Conservation (phyloP, 2,888 invertebrate species). For the Drosophila birchii region DNA sequence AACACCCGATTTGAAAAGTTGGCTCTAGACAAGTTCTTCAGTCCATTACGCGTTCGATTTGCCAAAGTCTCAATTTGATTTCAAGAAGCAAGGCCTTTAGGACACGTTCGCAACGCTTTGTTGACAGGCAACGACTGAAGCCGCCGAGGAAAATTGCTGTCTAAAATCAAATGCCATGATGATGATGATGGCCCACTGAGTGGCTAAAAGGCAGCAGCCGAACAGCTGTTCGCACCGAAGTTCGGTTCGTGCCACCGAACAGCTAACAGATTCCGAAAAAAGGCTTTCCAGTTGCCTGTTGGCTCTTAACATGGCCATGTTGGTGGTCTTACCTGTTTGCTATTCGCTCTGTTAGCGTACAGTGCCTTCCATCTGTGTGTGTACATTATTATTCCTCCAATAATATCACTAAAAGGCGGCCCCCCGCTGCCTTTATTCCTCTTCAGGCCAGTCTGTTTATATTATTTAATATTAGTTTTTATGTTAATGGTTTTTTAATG, state of each 20-base stretch:
- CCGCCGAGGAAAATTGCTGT: constrained; percentile 70
- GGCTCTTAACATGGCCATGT: constrained; percentile 20
- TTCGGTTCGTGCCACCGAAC: constrained; percentile 13
- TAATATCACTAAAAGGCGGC: constrained; percentile 2
- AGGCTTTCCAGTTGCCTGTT: constrained; percentile 30
- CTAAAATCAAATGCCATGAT: constrained; percentile 70
- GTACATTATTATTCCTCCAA: constrained; percentile 1
- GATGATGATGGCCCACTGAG: constrained; percentile 57
- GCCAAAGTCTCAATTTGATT: constrained; percentile 3
- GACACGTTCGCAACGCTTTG: constrained; percentile 71
- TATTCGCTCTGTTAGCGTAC: constrained; percentile 25
- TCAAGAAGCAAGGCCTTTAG: constrained; percentile 25
- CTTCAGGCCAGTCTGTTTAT: constrained; percentile 28
- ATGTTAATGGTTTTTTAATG: constrained; percentile 46
- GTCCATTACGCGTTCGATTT: constrained; percentile 23
- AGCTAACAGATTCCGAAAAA: constrained; percentile 28
- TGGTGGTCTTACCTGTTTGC: constrained; percentile 45
- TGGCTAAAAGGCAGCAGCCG: constrained; percentile 34
- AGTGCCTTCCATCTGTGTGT: constrained; percentile 10
- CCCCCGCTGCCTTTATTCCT: constrained; percentile 25
- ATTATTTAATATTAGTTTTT: constrained; percentile 53
- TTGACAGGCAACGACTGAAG: constrained; percentile 80
- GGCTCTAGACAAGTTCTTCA: neutral
- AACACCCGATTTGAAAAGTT: neutral
- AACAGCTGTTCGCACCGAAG: constrained; percentile 42